Evolutionary conservation across 2,888 invertebrate species (phyloP).

Genomic region (Polyploca ridens): DNA sequence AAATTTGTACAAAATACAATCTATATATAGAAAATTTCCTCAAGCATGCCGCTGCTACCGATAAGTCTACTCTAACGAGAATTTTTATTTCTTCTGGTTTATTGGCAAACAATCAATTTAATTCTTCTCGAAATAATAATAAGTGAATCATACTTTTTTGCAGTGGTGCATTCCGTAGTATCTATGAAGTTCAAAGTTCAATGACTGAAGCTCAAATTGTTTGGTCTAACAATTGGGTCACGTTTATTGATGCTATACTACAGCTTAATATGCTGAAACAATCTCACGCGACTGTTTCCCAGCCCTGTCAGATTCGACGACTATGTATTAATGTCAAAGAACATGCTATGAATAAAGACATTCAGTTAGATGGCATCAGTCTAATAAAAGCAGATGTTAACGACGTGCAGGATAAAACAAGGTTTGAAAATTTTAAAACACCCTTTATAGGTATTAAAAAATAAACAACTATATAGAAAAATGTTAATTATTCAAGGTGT

Average conservation of each 20-base stretch:
- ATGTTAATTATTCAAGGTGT: constrained; percentile 44
- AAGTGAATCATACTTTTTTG: no score
- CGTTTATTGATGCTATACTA: constrained; percentile 92
- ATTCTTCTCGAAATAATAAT: no score
- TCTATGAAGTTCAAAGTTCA: constrained; percentile 42
- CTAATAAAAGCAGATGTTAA: constrained; percentile 35
- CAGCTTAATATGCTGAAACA: constrained; percentile 89
- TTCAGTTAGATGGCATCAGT: constrained; percentile 20
- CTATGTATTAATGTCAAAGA: constrained; percentile 46
- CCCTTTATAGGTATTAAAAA: constrained; percentile 3
- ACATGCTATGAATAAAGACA: constrained; percentile 27
- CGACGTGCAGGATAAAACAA: constrained; percentile 35
- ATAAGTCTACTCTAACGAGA: no score
- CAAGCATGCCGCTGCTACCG: no score
- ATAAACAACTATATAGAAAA: neutral
- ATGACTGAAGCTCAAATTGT: constrained; percentile 61
- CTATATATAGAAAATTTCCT: no score
- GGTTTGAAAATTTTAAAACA: constrained; percentile 32
- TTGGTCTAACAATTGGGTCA: constrained; percentile 92
- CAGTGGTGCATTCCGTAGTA: constrained; percentile 26
- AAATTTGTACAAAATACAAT: no score
- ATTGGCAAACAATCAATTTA: no score
- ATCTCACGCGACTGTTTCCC: constrained; percentile 83
- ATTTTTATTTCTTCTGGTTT: no score
- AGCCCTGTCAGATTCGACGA: constrained; percentile 79